Evolutionary conservation across 1,140 invertebrate species (phyloP).

Genomic region (Zelostemma sp.): DNA sequence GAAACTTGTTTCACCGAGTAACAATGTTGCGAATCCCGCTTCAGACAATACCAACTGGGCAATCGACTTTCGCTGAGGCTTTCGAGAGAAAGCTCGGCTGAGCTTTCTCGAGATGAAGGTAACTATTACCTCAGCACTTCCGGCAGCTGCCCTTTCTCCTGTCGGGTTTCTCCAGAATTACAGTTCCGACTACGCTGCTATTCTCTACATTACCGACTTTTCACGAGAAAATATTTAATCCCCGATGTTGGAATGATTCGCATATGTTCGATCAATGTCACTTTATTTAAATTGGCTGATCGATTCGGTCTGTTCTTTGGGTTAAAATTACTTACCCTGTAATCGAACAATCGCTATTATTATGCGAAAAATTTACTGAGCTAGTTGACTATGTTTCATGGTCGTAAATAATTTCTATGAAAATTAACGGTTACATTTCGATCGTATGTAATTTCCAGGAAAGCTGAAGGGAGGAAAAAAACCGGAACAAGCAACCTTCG

Average conservation of each 20-base stretch:
- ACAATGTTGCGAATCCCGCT: slow-evolving; percentile 11
- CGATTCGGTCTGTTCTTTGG: too few relatives aligned
- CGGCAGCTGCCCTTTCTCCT: slow-evolving; percentile 48
- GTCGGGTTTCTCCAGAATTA: slow-evolving; percentile 54
- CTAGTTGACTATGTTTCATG: too few relatives aligned
- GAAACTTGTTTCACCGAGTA: slow-evolving; percentile 1
- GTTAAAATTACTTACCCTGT: too few relatives aligned
- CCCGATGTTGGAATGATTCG: background rate
- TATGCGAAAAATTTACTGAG: too few relatives aligned
- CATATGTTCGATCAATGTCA: too few relatives aligned
- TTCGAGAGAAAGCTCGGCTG: slow-evolving; percentile 37
- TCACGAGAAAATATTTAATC: slow-evolving; percentile 10
- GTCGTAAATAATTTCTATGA: too few relatives aligned
- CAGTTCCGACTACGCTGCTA: slow-evolving; percentile 45
- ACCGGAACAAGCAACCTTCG: too few relatives aligned
- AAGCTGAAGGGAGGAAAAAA: too few relatives aligned
- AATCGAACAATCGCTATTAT: too few relatives aligned
- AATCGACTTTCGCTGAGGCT: slow-evolving; percentile 14
- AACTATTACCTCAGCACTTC: slow-evolving; percentile 45
- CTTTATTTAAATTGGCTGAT: too few relatives aligned
- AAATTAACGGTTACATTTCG: too few relatives aligned
- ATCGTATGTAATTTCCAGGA: too few relatives aligned
- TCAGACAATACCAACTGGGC: slow-evolving; percentile 36
- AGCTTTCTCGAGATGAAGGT: slow-evolving; percentile 47
- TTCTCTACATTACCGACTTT: slow-evolving; percentile 65